Evolutionary conservation across 2,888 invertebrate species (phyloP).

Genomic region (Neuroscelio doddi): DNA sequence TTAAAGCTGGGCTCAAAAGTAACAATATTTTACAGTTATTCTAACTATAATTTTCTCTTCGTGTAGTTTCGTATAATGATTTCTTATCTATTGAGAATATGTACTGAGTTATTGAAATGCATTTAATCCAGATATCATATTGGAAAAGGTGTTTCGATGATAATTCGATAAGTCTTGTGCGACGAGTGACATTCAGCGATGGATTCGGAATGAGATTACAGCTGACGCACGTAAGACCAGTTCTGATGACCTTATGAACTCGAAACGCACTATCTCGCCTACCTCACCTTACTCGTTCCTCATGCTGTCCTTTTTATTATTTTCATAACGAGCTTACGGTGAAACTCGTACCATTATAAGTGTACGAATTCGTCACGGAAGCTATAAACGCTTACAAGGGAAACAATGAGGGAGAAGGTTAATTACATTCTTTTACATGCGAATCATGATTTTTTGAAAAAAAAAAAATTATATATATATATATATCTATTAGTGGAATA

Average conservation of each 20-base stretch:
- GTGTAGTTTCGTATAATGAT: no score
- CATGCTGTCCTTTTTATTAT: constrained; percentile 55
- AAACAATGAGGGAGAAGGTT: constrained; percentile 28
- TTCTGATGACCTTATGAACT: constrained; percentile 59
- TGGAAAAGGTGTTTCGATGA: not conserved
- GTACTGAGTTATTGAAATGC: no score
- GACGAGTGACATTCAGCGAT: constrained; percentile 9
- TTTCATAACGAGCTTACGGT: constrained; percentile 57
- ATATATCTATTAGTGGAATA: no score
- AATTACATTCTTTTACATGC: constrained; percentile 28
- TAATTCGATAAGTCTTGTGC: constrained; percentile 9
- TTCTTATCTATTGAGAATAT: no score
- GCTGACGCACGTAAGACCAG: constrained; percentile 54
- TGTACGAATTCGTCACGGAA: constrained; percentile 44
- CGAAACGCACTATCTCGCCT: constrained; percentile 46
- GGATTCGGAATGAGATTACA: constrained; percentile 48
- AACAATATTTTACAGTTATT: no score
- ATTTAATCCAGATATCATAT: no score
- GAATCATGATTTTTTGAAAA: constrained; percentile 16
- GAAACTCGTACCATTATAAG: constrained; percentile 63
- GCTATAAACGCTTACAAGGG: constrained; percentile 22
- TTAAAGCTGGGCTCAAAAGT: no score
- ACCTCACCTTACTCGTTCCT: constrained; percentile 55
- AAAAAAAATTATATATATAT: no score
- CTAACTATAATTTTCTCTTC: no score